phyloP scores from a whole-genome alignment of 2,797 vertebrate genomes.

The Taeniopygia guttata region DNA sequence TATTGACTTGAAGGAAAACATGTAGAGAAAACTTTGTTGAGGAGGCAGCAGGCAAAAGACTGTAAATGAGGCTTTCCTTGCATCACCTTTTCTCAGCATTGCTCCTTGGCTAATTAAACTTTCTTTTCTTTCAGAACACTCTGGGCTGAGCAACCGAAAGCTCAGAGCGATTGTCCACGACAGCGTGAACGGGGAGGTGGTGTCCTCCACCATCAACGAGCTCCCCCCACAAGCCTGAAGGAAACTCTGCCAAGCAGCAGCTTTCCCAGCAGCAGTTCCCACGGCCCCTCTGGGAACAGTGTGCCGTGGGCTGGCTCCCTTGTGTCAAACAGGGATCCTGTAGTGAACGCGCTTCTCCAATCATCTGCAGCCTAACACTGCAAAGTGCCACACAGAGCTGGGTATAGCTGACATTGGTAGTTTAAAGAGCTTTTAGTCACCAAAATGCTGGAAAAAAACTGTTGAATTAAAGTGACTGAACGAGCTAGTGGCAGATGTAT shows the following conservation, averaged over 20 bases:
- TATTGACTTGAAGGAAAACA: constrained; percentile 4
- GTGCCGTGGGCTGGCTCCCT: neutral
- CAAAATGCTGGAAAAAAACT: neutral
- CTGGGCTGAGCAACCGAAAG: constrained; percentile 6
- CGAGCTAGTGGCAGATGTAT: neutral
- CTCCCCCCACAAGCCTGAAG: constrained; percentile 67
- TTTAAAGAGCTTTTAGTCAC: constrained; percentile 35
- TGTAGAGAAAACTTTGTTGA: neutral
- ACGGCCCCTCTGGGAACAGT: neutral
- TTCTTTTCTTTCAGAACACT: neutral
- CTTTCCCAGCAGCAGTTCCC: neutral
- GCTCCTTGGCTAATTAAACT: neutral
- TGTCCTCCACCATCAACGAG: constrained; percentile 74
- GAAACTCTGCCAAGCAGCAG: neutral
- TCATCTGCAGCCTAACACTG: neutral
- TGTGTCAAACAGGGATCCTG: neutral
- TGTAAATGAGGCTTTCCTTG: neutral
- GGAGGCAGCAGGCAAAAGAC: neutral
- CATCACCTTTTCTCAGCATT: neutral
- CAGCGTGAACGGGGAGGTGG: constrained; percentile 73
- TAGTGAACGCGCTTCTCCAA: neutral
- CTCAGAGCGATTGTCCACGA: constrained; percentile 75
- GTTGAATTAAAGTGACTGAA: neutral
- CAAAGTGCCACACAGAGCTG: neutral
- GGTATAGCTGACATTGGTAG: neutral